Conservation (phyloP, 2,113 vertebrate species). For the Otolemur garnettii region DNA sequence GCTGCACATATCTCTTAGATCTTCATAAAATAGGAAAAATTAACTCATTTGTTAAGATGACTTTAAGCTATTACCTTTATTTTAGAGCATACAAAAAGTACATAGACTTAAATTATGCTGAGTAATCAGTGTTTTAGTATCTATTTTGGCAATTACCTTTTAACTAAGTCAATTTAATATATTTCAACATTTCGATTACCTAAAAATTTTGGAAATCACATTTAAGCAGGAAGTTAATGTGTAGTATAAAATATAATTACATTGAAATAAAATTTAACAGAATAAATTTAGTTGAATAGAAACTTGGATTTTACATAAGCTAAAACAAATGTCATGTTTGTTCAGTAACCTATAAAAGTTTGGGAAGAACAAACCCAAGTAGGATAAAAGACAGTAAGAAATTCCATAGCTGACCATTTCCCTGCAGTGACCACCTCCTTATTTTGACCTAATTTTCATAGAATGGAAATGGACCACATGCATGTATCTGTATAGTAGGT, state of each 20-base stretch:
- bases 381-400: neutral
- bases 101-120: neutral
- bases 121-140: neutral
- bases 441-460: no score
- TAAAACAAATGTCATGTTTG: neutral
- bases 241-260: neutral
- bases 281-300: neutral
- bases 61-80: neutral
- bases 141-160: neutral
- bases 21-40: neutral
- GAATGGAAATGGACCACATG: no score
- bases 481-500: no score
- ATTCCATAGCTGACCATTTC: no score
- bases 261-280: neutral
- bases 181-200: neutral
- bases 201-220: neutral
- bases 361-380: neutral
- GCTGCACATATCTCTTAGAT: neutral
- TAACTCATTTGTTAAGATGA: neutral
- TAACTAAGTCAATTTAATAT: neutral
- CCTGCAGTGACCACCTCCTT: no score
- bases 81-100: neutral
- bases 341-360: neutral
- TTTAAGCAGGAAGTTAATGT: neutral
- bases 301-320: neutral